Evolutionary conservation across 2,888 invertebrate genomes (phyloP), one percentile per base, ranked within the genome.

Genomic region (Villa cingulata): DNA sequence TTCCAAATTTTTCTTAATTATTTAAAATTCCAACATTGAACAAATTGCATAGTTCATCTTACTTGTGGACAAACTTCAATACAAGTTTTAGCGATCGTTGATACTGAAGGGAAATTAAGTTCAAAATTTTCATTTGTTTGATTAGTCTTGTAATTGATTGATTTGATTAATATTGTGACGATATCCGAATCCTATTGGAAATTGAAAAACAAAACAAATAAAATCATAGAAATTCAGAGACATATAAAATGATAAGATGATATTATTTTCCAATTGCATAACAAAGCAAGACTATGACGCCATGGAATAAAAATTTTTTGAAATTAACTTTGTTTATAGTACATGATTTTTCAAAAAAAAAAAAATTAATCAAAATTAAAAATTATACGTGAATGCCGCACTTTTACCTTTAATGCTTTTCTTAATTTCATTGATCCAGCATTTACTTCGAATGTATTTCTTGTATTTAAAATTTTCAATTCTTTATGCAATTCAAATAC

Each of bases 51-150:
- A 43, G 36, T 17, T 37, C 15, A 16, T 12, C 34, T 42, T 37
- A 54, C 54, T 37, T 53, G 50, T n/a, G 55, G 55, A 37, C 55
- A 54, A 12, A 53, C 45, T 51, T 55, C 54, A 48, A 54, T 53
- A 27, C 53, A 55, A 46, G 52, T 49, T 38, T 51, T 49, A 10
- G 54, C 51, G 18, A 55, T 54, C 23, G 49, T 52, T 3, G 51
- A 43, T n/a, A 54, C 55, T 37, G 50, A 44, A 34, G 52, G 54
- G 37, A 53, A 54, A 40, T 54, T 55, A 12, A 43, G 15, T 41
- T 53, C 51, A 29, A 54, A 54, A 5, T 19, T 23, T 36, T 54
- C 53, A 19, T 37, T 43, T 9, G 15, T 0, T 4, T 10, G 3
- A 14, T 10, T 4, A 4, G 12, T 37, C 18, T 38, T 50, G 20